phyloP scores from a whole-genome alignment of 2,113 vertebrate species.

The Andinoacara biseriatus region DNA sequence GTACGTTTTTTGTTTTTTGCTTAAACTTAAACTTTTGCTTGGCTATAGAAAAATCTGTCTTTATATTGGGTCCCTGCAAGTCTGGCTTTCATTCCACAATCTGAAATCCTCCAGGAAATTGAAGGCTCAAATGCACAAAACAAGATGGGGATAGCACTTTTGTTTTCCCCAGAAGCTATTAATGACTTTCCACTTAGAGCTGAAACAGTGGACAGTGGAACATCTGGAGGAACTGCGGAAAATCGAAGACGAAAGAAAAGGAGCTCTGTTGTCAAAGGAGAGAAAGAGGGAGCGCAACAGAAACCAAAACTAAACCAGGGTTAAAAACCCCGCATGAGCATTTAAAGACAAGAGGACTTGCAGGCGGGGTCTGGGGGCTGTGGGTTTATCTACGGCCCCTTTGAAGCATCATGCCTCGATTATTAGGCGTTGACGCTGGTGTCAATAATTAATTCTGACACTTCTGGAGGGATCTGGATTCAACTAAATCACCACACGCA shows the following conservation, averaged over 20 bases:
- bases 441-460: background rate
- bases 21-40: too few relatives aligned
- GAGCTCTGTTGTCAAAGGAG: background rate
- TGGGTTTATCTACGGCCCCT: background rate
- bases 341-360: background rate
- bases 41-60: background rate
- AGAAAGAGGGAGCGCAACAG: accelerated
- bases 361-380: background rate
- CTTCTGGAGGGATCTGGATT: background rate
- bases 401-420: background rate
- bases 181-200: background rate
- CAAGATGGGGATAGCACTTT: background rate
- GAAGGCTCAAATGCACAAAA: background rate
- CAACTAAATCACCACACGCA: background rate
- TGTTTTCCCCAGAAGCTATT: background rate
- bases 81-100: background rate
- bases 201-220: background rate
- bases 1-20: too few relatives aligned
- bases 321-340: background rate
- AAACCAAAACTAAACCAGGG: background rate
- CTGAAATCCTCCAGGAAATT: background rate
- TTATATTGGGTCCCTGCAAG: background rate
- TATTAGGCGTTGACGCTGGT: background rate
- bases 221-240: background rate
- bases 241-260: background rate